Percentiles rank a stretch among this genome's conserved stretches.
Conservation (phyloP, 1,140 invertebrate species). For the Hylaeus volcanicus region DNA sequence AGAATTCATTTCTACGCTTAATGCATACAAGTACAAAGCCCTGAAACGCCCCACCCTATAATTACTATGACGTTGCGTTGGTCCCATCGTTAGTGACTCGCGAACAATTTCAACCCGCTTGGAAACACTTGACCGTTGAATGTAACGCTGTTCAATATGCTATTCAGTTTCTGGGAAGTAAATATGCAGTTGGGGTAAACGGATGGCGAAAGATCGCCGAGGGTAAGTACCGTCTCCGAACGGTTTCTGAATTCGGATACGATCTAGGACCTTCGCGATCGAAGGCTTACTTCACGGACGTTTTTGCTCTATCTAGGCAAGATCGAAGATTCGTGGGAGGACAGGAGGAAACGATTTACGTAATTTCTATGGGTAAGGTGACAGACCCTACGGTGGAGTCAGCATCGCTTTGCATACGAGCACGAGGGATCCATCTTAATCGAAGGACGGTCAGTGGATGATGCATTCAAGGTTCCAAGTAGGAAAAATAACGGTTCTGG, state of each 20-base stretch:
- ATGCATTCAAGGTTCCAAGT: conserved; percentile 24
- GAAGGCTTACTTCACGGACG: neutral
- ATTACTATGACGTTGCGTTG: no score
- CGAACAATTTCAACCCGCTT: no score
- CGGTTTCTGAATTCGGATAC: conserved; percentile 53
- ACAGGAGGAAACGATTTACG: conserved; percentile 54
- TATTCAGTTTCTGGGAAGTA: conserved; percentile 25
- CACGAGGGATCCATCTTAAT: conserved; percentile 66
- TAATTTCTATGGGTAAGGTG: conserved; percentile 55
- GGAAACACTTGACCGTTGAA: conserved; percentile 4
- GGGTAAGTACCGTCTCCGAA: conserved; percentile 36
- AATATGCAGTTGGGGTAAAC: conserved; percentile 38
- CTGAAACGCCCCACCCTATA: no score
- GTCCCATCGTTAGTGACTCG: no score
- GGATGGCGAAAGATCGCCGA: conserved; percentile 13
- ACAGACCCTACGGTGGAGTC: conserved; percentile 29
- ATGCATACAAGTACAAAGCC: no score
- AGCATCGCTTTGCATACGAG: conserved; percentile 56
- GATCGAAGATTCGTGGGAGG: conserved; percentile 42
- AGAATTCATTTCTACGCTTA: no score
- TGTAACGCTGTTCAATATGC: conserved; percentile 28
- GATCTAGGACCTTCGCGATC: conserved; percentile 52
- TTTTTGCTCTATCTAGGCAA: conserved; percentile 35
- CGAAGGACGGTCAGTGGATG: conserved; percentile 7
- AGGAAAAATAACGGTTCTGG: conserved; percentile 9